Conservation (phyloP, 2,113 vertebrate genomes). For the Seriola dumerili region DNA sequence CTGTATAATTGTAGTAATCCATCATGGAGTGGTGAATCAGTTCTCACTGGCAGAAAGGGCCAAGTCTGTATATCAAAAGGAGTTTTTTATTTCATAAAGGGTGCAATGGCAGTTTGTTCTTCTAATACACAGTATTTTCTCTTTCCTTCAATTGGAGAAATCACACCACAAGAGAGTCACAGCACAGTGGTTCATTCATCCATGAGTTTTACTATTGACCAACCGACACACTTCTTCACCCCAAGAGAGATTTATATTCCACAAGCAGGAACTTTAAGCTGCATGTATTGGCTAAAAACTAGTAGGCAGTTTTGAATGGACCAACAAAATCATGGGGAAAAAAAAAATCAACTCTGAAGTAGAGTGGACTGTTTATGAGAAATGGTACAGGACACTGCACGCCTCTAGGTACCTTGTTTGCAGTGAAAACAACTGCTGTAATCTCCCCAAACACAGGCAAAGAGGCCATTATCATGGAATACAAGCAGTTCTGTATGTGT, state of each 20-base stretch:
- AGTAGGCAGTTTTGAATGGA: slow-evolving; percentile 13
- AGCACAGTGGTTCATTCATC: slow-evolving; percentile 38
- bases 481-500: slow-evolving; percentile 41
- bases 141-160: slow-evolving; percentile 26
- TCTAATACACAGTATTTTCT: slow-evolving; percentile 21
- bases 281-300: slow-evolving; percentile 19
- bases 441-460: slow-evolving; percentile 70
- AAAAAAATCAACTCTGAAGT: slow-evolving; percentile 1
- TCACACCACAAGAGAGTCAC: slow-evolving; percentile 15
- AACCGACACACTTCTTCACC: slow-evolving; percentile 44
- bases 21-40: slow-evolving; percentile 56
- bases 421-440: slow-evolving; percentile 69
- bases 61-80: slow-evolving; percentile 15
- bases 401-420: slow-evolving; percentile 65
- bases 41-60: slow-evolving; percentile 45
- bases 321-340: slow-evolving; percentile 8
- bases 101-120: slow-evolving; percentile 17
- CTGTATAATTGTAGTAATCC: slow-evolving; percentile 69
- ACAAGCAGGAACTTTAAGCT: slow-evolving; percentile 25
- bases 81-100: slow-evolving; percentile 18
- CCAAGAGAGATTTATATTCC: slow-evolving; percentile 37
- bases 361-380: slow-evolving; percentile 35
- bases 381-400: slow-evolving; percentile 21
- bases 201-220: slow-evolving; percentile 45
- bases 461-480: slow-evolving; percentile 66